Evolutionary conservation across 2,113 vertebrate species (phyloP).

Genomic region (Vulpes lagopus): DNA sequence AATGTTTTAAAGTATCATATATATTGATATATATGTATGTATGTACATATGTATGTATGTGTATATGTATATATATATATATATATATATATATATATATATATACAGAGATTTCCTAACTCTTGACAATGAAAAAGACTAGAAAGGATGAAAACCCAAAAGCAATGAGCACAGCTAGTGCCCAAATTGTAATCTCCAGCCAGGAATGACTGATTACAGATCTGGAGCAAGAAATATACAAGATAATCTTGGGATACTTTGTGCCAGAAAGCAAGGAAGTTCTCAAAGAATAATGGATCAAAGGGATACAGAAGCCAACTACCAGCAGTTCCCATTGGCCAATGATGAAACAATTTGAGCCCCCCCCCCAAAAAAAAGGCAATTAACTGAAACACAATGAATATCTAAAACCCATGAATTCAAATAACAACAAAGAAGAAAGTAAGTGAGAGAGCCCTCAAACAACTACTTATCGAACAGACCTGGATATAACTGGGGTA

Average conservation of each 20-base stretch:
- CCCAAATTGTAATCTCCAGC: neutral
- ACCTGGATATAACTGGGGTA: neutral
- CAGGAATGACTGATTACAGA: neutral
- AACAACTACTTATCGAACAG: neutral
- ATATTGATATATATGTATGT: neutral
- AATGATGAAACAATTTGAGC: neutral
- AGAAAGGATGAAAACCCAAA: neutral
- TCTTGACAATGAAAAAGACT: neutral
- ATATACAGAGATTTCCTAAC: neutral
- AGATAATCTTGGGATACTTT: neutral
- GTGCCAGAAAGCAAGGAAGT: neutral
- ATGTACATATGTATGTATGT: neutral
- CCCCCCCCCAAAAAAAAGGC: too few species aligned
- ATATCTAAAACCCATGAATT: neutral
- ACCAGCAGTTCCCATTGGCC: neutral
- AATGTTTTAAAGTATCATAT: neutral
- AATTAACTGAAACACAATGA: neutral
- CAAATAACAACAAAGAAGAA: neutral
- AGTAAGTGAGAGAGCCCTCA: neutral
- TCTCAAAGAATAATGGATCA: neutral
- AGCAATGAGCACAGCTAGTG: neutral
- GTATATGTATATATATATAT: too few species aligned
- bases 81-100: neutral
- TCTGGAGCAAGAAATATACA: neutral
- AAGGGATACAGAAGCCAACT: constrained; percentile 6